Percentiles rank a stretch among this genome's conserved stretches.
These are phyloP conservation scores for Stenolophus ochropezus DNA, from an alignment of 2,888 invertebrate species.

Conservation along the genomic window DNA sequence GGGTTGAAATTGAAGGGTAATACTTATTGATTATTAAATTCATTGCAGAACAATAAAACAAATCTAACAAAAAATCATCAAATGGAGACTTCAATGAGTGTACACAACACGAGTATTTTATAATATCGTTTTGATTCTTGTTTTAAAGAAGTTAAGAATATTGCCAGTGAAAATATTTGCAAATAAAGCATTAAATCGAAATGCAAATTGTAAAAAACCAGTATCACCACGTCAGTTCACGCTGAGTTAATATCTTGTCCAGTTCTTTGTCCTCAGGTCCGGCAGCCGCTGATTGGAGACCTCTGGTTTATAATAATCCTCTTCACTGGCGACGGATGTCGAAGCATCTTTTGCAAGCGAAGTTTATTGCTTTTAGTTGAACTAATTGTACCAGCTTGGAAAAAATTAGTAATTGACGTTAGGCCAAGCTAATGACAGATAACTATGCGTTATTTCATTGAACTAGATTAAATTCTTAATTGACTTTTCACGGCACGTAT, in stretches of 20 bases:
- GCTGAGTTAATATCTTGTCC: background rate
- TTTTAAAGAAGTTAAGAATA: too few species aligned
- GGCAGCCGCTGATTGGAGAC: background rate
- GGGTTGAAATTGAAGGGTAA: too few species aligned
- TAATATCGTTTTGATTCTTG: too few species aligned
- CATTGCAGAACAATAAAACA: too few species aligned
- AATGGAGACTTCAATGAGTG: too few species aligned
- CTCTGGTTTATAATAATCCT: constrained; percentile 40
- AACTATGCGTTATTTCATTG: constrained; percentile 12
- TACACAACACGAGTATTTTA: too few species aligned
- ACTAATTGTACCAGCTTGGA: constrained; percentile 30
- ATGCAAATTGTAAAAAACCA: background rate
- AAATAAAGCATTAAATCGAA: background rate
- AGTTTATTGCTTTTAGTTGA: constrained; percentile 41
- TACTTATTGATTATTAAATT: too few species aligned
- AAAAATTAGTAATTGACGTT: constrained; percentile 37
- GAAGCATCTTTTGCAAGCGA: constrained; percentile 43
- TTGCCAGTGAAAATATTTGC: background rate
- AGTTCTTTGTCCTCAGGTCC: constrained; percentile 20
- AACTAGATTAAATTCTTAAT: constrained; percentile 17
- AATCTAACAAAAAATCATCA: too few species aligned
- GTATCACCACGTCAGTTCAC: background rate
- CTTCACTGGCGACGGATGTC: constrained; percentile 39
- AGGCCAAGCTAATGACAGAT: constrained; percentile 26
- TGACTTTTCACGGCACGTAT: background rate